Evolutionary conservation across 2,888 invertebrate species (phyloP).

Genomic region (Nysson spinosus): DNA sequence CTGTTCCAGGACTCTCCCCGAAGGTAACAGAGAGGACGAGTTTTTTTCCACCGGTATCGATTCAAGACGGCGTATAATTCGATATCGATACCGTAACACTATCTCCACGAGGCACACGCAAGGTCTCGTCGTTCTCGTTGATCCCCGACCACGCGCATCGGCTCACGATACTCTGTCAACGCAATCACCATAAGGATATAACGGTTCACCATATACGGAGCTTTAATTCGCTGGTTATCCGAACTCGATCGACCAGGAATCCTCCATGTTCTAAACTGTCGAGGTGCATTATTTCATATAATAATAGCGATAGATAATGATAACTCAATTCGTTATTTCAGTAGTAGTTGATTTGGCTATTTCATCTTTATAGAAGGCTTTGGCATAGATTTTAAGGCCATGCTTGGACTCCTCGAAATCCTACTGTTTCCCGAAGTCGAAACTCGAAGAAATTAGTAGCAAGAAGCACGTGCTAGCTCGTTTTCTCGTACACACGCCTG

Average conservation of each 20-base stretch:
- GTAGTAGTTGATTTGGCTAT: no score
- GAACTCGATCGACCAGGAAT: no score
- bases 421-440: not conserved
- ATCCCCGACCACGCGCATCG: conserved; percentile 49
- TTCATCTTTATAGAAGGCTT: no score
- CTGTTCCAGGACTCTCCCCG: not conserved
- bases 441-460: not conserved
- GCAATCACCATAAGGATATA: conserved; percentile 27
- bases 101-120: conserved; percentile 51
- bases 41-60: conserved; percentile 69
- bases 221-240: conserved; percentile 27
- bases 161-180: conserved; percentile 30
- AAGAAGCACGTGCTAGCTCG: conserved; percentile 51
- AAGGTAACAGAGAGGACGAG: conserved; percentile 2
- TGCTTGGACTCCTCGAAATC: no score
- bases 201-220: conserved; percentile 39
- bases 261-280: no score
- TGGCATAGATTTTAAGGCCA: no score
- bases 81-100: conserved; percentile 75
- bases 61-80: conserved; percentile 76
- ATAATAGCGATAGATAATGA: no score
- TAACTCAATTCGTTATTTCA: no score
- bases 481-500: conserved; percentile 42
- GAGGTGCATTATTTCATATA: conserved; percentile 44
- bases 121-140: conserved; percentile 55